These are phyloP conservation scores for Crambe crambe DNA, from an alignment of 37 sponge, comb jelly and placozoan species.

Conservation along the genomic window DNA sequence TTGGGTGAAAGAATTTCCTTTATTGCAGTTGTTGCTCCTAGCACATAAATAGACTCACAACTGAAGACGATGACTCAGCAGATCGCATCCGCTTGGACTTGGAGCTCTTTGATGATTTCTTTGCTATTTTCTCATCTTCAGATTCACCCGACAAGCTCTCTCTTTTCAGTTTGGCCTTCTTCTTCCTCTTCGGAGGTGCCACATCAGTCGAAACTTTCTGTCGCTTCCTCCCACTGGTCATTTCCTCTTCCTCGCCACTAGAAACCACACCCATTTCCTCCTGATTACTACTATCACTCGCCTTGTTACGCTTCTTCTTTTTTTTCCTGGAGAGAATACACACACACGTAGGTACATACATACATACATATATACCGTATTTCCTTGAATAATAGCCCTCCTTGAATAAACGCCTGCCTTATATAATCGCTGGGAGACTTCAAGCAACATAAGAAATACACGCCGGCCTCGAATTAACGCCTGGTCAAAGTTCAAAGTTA, in stretches of 20 bases:
- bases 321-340: not conserved
- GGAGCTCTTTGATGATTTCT: not conserved
- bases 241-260: not conserved
- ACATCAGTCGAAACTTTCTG: not conserved
- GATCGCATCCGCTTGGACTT: not conserved
- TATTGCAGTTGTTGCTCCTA: too few species aligned
- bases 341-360: too few species aligned
- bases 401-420: too few species aligned
- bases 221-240: not conserved
- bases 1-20: too few species aligned
- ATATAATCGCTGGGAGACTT: too few species aligned
- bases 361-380: too few species aligned
- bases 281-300: not conserved
- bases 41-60: too few species aligned
- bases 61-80: too few species aligned
- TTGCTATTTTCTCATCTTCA: conserved; percentile 12
- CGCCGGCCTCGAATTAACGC: too few species aligned
- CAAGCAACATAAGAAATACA: too few species aligned
- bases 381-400: too few species aligned
- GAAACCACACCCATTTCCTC: not conserved
- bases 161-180: conserved; percentile 8
- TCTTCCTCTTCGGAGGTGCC: conserved; percentile 5
- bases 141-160: not conserved
- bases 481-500: too few species aligned
- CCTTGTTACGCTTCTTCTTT: not conserved